Evolutionary conservation across 2,113 vertebrate species (phyloP).

Genomic region (Anser cygnoides): DNA sequence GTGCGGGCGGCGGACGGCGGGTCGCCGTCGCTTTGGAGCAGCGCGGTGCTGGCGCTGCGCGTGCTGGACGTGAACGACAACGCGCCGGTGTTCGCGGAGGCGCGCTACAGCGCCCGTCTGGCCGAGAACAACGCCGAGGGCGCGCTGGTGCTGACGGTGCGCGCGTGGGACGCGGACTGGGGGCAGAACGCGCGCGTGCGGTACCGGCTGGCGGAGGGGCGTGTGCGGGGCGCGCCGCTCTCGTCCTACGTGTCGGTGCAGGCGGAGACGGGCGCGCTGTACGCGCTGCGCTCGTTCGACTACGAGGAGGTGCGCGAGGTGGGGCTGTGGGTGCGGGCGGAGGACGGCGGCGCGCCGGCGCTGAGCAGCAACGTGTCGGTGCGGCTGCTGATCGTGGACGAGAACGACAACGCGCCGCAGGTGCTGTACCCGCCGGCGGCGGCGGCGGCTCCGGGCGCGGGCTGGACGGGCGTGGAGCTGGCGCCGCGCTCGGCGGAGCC

Average conservation of each 20-base stretch:
- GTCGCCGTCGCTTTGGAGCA: neutral
- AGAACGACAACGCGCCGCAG: too few species aligned
- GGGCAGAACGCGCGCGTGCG: neutral
- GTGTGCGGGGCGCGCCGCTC: neutral
- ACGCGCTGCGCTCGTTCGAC: conserved; percentile 63
- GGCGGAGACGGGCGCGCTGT: conserved; percentile 70
- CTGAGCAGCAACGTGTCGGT: conserved; percentile 76
- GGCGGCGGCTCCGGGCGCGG: too few species aligned
- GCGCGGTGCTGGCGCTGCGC: neutral
- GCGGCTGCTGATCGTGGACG: conserved; percentile 62
- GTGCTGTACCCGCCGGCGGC: too few species aligned
- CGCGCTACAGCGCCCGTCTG: neutral
- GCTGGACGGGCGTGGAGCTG: too few species aligned
- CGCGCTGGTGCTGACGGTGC: neutral
- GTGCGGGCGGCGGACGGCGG: conserved; percentile 23
- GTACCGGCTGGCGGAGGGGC: neutral
- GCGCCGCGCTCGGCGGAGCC: too few species aligned
- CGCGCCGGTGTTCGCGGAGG: conserved; percentile 34
- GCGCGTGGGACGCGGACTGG: neutral
- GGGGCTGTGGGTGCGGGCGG: conserved; percentile 21
- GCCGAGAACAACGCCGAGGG: conserved; percentile 42
- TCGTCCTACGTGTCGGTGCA: conserved; percentile 33
- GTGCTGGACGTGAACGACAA: conserved; percentile 63
- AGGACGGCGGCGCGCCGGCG: conserved; percentile 73
- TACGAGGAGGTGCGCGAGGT: conserved; percentile 62